Percentiles rank a stretch among this genome's conserved stretches.
Conservation (phyloP, 2,113 vertebrate species). For the Rhabdomys dilectus region DNA sequence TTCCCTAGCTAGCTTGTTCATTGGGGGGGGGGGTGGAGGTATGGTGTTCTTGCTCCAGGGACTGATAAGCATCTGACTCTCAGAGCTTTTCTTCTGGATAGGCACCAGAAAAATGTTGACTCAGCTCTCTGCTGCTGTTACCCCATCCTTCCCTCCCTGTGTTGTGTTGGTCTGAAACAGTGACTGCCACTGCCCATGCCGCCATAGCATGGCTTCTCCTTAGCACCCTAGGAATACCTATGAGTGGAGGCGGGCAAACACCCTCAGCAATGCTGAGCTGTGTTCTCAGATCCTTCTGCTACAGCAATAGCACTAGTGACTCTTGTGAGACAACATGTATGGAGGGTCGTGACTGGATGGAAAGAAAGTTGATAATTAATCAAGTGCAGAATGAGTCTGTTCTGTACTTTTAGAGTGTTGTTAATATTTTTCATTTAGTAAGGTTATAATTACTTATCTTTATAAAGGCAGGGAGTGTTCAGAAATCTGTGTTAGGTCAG, state of each 20-base stretch:
- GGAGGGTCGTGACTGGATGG: not conserved
- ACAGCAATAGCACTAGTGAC: not conserved
- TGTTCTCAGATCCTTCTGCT: not conserved
- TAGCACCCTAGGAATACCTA: fast-evolving
- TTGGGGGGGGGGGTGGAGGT: not conserved
- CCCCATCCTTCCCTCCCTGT: too few species aligned
- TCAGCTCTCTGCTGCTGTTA: not conserved
- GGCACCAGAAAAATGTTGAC: not conserved
- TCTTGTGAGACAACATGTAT: not conserved
- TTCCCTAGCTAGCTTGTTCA: fast-evolving
- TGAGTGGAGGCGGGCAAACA: too few species aligned
- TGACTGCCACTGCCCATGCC: not conserved
- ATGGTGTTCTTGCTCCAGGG: not conserved
- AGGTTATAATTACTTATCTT: not conserved
- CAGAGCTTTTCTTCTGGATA: not conserved
- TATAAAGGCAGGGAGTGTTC: not conserved
- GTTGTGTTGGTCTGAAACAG: not conserved
- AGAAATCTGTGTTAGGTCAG: not conserved
- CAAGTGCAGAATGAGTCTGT: not conserved
- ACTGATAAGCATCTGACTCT: not conserved
- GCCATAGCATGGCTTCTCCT: not conserved
- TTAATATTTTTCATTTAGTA: not conserved
- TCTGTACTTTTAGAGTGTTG: not conserved
- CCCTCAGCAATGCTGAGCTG: not conserved
- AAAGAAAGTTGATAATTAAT: not conserved